phyloP scores from a whole-genome alignment of 1,140 invertebrate species.

The Drosophila mojavensis region DNA sequence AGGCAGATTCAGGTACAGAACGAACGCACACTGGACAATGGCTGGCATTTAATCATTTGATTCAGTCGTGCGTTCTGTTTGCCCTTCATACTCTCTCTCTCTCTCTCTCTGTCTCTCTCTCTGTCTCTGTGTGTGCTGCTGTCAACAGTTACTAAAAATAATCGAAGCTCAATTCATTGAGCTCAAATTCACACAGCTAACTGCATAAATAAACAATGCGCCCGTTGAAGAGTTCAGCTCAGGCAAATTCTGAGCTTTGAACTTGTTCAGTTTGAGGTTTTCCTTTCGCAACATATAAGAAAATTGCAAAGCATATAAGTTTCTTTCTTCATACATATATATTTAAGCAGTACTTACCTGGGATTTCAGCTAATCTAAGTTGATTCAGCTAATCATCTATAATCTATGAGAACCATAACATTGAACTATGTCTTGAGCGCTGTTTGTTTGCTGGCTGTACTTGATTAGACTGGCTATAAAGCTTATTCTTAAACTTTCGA shows the following conservation, averaged over 20 bases:
- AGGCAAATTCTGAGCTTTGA: not conserved
- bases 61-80: slow-evolving; percentile 33
- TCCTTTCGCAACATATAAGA: too few species aligned
- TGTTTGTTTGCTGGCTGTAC: too few species aligned
- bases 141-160: slow-evolving; percentile 52
- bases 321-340: not conserved
- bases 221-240: not conserved
- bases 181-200: not conserved
- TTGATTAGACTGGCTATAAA: too few species aligned
- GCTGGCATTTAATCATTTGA: slow-evolving; percentile 61
- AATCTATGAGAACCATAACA: too few species aligned
- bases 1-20: not conserved
- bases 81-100: slow-evolving; percentile 9
- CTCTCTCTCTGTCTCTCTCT: not conserved
- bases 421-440: too few species aligned
- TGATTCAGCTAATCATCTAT: too few species aligned
- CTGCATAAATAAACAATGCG: not conserved
- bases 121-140: not conserved
- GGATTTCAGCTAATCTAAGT: too few species aligned
- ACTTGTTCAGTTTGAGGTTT: too few species aligned
- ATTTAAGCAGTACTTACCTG: not conserved
- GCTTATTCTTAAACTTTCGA: too few species aligned
- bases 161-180: slow-evolving; percentile 9
- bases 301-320: not conserved
- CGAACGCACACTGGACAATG: slow-evolving; percentile 21